A percentile compares a stretch with the other conserved stretches of the same genome.
Conservation (phyloP, 1,140 invertebrate species). For the Zaprionus inermis region DNA sequence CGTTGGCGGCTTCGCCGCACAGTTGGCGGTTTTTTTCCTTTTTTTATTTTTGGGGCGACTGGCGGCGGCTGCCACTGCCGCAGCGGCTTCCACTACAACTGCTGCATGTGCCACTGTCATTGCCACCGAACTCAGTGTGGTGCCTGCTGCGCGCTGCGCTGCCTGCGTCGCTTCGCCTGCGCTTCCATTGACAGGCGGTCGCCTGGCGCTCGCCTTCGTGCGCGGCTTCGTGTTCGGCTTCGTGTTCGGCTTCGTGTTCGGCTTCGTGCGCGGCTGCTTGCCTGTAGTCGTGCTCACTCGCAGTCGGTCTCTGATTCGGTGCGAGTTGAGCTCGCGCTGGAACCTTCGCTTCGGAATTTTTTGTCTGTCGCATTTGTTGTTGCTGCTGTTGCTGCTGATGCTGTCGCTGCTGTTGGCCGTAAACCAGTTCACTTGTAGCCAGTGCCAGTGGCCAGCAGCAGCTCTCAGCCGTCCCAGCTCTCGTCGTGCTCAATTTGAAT, state of each 20-base stretch:
- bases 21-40: constrained; percentile 60
- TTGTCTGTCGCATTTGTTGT: constrained; percentile 21
- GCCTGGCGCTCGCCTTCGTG: constrained; percentile 46
- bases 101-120: constrained; percentile 84
- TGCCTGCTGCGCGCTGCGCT: constrained; percentile 54
- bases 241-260: constrained; percentile 45
- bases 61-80: constrained; percentile 55
- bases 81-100: constrained; percentile 83
- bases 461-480: constrained; percentile 40
- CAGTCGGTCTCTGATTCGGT: constrained; percentile 13
- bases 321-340: constrained; percentile 55
- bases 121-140: constrained; percentile 84
- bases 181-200: constrained; percentile 48
- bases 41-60: constrained; percentile 33
- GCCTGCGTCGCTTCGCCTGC: constrained; percentile 10
- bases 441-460: constrained; percentile 74
- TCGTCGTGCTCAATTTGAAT: constrained; percentile 73
- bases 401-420: constrained; percentile 50
- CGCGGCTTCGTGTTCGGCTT: constrained; percentile 3
- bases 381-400: constrained; percentile 46
- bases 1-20: constrained; percentile 59
- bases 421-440: constrained; percentile 83
- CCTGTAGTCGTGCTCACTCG: constrained; percentile 18
- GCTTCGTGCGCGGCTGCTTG: constrained; percentile 45
- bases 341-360: constrained; percentile 74